Evolutionary conservation across 1,140 invertebrate genomes (phyloP).

Genomic region (Euura saliciscinereae): DNA sequence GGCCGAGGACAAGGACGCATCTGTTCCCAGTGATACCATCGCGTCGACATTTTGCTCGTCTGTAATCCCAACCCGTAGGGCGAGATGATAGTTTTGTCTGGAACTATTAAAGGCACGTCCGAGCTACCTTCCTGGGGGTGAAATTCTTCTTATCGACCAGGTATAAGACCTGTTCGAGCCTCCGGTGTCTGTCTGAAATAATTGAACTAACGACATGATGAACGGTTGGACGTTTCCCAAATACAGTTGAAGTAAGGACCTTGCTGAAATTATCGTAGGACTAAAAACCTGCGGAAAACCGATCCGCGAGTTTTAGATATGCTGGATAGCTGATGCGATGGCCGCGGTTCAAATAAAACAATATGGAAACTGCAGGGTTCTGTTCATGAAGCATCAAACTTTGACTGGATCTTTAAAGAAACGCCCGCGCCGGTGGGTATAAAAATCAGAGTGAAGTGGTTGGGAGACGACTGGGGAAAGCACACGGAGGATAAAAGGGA

Average conservation of each 20-base stretch:
- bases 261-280: no score
- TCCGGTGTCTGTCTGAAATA: neutral
- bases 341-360: no score
- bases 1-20: neutral
- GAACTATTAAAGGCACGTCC: neutral
- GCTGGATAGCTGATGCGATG: neutral
- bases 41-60: neutral
- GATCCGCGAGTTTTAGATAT: neutral
- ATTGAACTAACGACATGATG: neutral
- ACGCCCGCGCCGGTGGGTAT: no score
- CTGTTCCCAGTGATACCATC: neutral
- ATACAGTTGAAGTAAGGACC: neutral
- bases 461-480: neutral
- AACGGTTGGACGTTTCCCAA: neutral
- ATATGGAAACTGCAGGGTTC: no score
- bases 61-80: conserved; percentile 1
- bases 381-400: neutral
- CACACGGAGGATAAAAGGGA: conserved; percentile 10
- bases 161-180: neutral
- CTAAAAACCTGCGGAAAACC: no score
- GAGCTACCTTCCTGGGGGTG: neutral
- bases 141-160: neutral
- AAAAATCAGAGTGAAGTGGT: no score
- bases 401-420: conserved; percentile 7
- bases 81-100: neutral